Evolutionary conservation across 35 echinoderm and acorn worm species (phyloP), one percentile per base, ranked within the genome.

Genomic region (Heliocidaris tuberculata): DNA sequence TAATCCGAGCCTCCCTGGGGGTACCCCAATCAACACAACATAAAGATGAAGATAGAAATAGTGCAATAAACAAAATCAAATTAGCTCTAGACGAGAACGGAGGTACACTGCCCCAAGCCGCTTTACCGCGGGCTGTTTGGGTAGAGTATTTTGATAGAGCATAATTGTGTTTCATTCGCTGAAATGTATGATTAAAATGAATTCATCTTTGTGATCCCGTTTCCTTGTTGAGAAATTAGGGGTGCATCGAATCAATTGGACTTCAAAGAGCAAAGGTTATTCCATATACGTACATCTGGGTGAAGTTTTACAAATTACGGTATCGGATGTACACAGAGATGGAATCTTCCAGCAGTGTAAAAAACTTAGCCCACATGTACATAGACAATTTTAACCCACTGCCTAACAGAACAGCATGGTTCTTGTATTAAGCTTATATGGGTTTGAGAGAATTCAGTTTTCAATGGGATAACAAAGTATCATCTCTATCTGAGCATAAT

Each of bases 131-230:
- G 65, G 65, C 65, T 78, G 27, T 78, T 78, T 78, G 27, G 65
- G 65, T n/a, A 27, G 65, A 78, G 65, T 78, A 78, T 78, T 78
- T 78, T 78, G 17, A 78, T 78, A 78, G 65, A 2, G 65, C 19
- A 7, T 78, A 78, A 78, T 78, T 78, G 65, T n/a, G 65, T n/a
- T 78, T 78, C 65, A 78, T 78, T 78, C 7, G 65, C 19, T 78
- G 65, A 78, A 78, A 78, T 78, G 65, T 27, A 78, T 78, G 65
- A 78, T 78, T n/a, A 78, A 78, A 78, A 78, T 78, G 65, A 78
- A 78, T 78, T 78, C 65, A 78, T 7, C 27, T 78, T 78, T 78
- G 65, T 27, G 65, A 78, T 78, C 65, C 21, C 0, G 65, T 24
- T 78, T 78, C 65, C 17, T 19, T n/a, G 65, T n/a, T 78, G 65